Conservation (phyloP, 2,888 invertebrate species). For the Agrilus cyanescens region DNA sequence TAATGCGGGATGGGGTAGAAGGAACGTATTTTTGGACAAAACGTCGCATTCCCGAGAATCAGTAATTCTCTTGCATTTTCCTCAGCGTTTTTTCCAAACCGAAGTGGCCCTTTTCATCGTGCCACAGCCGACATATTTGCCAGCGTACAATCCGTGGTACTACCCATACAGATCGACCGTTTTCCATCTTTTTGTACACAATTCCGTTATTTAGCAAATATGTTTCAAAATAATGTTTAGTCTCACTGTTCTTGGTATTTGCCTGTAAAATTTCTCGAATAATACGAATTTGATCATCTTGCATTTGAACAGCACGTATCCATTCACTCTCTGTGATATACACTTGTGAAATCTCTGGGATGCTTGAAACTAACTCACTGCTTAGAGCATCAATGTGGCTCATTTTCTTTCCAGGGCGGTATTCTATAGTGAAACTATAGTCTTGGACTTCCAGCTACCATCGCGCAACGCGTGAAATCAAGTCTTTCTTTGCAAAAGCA, state of each 20-base stretch:
- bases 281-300: not conserved
- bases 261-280: conserved; percentile 6
- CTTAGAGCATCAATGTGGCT: conserved; percentile 11
- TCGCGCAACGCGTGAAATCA: conserved; percentile 12
- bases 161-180: conserved; percentile 1
- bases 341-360: not conserved
- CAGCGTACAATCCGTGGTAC: conserved; percentile 6
- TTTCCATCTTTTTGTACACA: conserved; percentile 1
- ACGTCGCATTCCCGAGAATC: conserved; percentile 15
- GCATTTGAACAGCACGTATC: conserved; percentile 3
- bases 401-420: conserved; percentile 10
- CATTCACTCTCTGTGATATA: conserved; percentile 5
- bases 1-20: conserved; percentile 16
- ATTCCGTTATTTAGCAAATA: conserved; percentile 4
- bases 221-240: conserved; percentile 14
- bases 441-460: conserved; percentile 16
- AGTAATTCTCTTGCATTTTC: conserved; percentile 14
- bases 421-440: conserved; percentile 12
- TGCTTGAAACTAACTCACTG: conserved; percentile 1
- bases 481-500: conserved; percentile 13
- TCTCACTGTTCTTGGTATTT: conserved; percentile 6
- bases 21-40: conserved; percentile 22
- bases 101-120: conserved; percentile 15
- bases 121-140: conserved; percentile 15
- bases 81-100: conserved; percentile 15